Evolutionary conservation across 2,113 vertebrate genomes (phyloP), one percentile per base, ranked within the genome.

Genomic region (Chloropsis hardwickii): DNA sequence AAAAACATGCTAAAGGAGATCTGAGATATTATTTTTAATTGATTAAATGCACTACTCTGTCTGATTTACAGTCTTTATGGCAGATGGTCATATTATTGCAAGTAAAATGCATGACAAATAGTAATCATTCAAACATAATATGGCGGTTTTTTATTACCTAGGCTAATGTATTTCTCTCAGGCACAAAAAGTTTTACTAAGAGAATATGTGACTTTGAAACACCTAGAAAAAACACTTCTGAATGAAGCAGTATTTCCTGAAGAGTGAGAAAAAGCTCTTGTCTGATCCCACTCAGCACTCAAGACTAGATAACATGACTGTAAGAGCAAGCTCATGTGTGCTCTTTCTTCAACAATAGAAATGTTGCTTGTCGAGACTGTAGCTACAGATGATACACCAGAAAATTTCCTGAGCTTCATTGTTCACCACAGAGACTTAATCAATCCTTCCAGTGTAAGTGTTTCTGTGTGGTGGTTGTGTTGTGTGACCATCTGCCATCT

Each of bases 401-500:
- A 94, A 98, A 86, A 94, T 87, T 86, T 95, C 79, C 61, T 3
- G 12, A 84, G 72, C 67, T 77, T n/a, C 42, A 2, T 81, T 86
- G 70, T 76, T 93, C 82, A 64, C 81, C 62, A 92, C 12, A 5
- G 70, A 90, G 88, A 76, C 35, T 44, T 96, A 88, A 82, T 94
- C 82, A 94, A 29, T 95, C 84, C 81, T 91, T 95, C 70, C 82
- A 86, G 54, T 86, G 51, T 74, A 91, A 95, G 64, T 95, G 72
- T 95, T 94, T 94, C 69, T 96, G 57, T 89, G 90, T 88, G 84
- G 74, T 95, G 48, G 54, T 72, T 87, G 93, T 97, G 85, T 80
- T 95, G 87, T 81, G 58, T 96, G 94, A 96, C 94, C 89, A 50
- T 88, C 78, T 90, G 83, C 92, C 91, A 86, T 81, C 82, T 96